Base-by-base conservation (phyloP, 2,888 invertebrate species). In the Magallana nippona region DNA sequence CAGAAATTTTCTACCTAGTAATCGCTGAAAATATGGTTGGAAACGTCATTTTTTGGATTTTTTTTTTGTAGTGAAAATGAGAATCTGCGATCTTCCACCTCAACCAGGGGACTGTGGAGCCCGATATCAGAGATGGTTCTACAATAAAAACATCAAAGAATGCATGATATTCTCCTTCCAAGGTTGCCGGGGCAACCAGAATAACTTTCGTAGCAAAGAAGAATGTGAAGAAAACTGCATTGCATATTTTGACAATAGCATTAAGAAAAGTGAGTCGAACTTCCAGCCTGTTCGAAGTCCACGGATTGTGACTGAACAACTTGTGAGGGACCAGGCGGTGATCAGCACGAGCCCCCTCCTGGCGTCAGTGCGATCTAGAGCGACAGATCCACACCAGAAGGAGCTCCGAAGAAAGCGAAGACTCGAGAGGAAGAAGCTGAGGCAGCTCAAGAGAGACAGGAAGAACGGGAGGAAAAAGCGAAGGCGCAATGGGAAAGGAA, bases 101-200 rank as follows among this genome's bases (percentile, higher is more conserved):
- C 87, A 88, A 10, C 89, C 88, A 0, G 92, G 92, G 10, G 84
- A 86, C 78, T 92, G 92, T 85, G 86, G 86, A 11, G 92, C 91
- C 2, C 86, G 88, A 55, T 92, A 90, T 83, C 89, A 88, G 22
- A 87, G 92, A 10, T 92, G 92, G 92, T 91, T 91, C 84, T 92
- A 87, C 84, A 91, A 92, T 83, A 89, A 89, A 8, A 89, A 91
- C 81, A 86, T 89, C 55, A 89, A 90, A n/a, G 86, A 90, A 32
- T 92, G 92, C 83, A 89, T 88, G 27, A 90, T 90, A 89, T 92
- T 92, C 82, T 90, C 88, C 17, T 92, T 88, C 83, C 90, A 92
- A 78, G 92, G 92, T 17, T 92, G 92, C 84, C 87, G 89, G 11
- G 92, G 92, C 10, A 92, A 92, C 85, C 85, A 89, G 79, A 92